A percentile compares a stretch with the other conserved stretches of the same genome.
phyloP scores from a whole-genome alignment of 1,140 invertebrate species.

The Zaprionus nigranus region DNA sequence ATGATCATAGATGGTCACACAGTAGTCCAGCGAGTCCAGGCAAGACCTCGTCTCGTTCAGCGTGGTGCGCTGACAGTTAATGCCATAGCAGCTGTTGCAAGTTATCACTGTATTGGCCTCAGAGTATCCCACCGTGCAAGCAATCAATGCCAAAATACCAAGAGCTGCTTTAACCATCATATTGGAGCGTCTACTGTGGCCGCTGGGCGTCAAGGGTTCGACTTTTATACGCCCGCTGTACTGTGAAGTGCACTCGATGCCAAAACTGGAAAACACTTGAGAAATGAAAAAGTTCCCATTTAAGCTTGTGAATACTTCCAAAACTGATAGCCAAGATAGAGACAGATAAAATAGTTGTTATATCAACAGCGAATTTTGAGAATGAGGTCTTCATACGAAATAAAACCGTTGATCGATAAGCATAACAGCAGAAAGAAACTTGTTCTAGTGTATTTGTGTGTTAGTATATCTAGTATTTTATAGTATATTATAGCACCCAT shows the following conservation, averaged over 20 bases:
- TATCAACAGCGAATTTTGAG: neutral
- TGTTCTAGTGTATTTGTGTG: neutral
- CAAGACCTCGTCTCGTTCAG: slow-evolving; percentile 44
- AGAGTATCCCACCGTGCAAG: slow-evolving; percentile 31
- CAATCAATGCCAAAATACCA: slow-evolving; percentile 38
- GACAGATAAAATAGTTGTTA: neutral
- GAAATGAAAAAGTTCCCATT: slow-evolving; percentile 11
- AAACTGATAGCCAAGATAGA: slow-evolving; percentile 10
- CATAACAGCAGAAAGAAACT: neutral
- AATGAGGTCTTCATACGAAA: neutral
- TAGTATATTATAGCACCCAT: neutral
- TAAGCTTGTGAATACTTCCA: neutral
- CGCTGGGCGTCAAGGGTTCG: slow-evolving; percentile 37
- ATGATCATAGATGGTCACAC: slow-evolving; percentile 57
- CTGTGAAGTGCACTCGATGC: slow-evolving; percentile 59
- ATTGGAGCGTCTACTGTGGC: slow-evolving; percentile 44
- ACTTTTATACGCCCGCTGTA: slow-evolving; percentile 63
- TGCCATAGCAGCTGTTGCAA: slow-evolving; percentile 68
- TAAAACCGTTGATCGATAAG: neutral
- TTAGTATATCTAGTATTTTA: neutral
- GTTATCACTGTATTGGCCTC: slow-evolving; percentile 51
- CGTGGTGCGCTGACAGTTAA: slow-evolving; percentile 67
- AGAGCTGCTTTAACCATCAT: slow-evolving; percentile 61
- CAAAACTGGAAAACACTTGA: slow-evolving; percentile 27
- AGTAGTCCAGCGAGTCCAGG: slow-evolving; percentile 68